Percentiles rank a stretch among this genome's conserved stretches.
Conservation (phyloP, 2,113 vertebrate species). For the Gadus chalcogrammus region DNA sequence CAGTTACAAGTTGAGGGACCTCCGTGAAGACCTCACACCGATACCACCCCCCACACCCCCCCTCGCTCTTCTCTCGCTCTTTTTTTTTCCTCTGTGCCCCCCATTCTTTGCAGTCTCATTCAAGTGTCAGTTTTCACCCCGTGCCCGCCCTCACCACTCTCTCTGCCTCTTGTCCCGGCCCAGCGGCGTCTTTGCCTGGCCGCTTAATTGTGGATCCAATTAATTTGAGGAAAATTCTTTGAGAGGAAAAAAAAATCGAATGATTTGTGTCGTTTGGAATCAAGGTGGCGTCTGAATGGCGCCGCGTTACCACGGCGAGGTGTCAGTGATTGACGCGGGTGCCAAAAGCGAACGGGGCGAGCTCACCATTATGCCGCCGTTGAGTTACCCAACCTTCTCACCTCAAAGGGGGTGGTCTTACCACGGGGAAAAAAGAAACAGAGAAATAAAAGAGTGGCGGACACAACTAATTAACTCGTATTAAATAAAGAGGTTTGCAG, state of each 20-base stretch:
- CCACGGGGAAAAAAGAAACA: slow-evolving; percentile 25
- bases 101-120: slow-evolving; percentile 66
- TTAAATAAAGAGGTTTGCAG: slow-evolving; percentile 56
- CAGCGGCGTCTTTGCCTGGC: slow-evolving; percentile 48
- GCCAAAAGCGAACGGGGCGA: slow-evolving; percentile 55
- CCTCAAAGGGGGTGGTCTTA: slow-evolving; percentile 42
- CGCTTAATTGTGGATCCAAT: slow-evolving; percentile 67
- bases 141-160: slow-evolving; percentile 50
- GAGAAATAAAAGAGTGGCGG: slow-evolving; percentile 24
- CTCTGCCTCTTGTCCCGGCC: slow-evolving; percentile 52
- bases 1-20: slow-evolving; percentile 34
- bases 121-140: slow-evolving; percentile 64
- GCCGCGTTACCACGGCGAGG: neutral
- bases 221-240: slow-evolving; percentile 58
- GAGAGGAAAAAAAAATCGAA: neutral
- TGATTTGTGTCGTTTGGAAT: too few species aligned
- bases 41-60: slow-evolving; percentile 42
- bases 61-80: neutral
- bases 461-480: slow-evolving; percentile 66
- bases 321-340: slow-evolving; percentile 46
- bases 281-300: too few species aligned
- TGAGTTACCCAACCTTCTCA: slow-evolving; percentile 46
- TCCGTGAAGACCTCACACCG: slow-evolving; percentile 62
- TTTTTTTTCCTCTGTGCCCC: slow-evolving; percentile 20
- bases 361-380: slow-evolving; percentile 41